Percentiles rank a stretch among this genome's conserved stretches.
phyloP scores from a whole-genome alignment of 2,888 invertebrate species.

The Barypeithes pellucidus region DNA sequence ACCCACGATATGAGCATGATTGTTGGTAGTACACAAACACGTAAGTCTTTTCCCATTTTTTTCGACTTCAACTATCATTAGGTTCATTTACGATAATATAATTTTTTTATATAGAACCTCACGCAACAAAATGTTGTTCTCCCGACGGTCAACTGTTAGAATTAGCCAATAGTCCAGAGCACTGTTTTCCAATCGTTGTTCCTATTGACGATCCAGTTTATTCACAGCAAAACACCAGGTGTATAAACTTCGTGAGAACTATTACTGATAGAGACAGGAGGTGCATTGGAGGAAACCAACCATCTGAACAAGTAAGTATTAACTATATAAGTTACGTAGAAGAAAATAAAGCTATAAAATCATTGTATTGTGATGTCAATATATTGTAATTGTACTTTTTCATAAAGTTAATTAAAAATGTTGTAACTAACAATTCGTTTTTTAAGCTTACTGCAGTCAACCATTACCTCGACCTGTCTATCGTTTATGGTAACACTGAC shows the following conservation, averaged over 20 bases:
- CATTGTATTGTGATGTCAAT: no score
- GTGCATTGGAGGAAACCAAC: slow-evolving; percentile 76
- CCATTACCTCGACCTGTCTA: slow-evolving; percentile 83
- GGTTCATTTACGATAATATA: neutral
- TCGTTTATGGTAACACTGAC: slow-evolving; percentile 85
- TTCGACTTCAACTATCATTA: no score
- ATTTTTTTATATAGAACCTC: slow-evolving; percentile 71
- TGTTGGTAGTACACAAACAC: slow-evolving; percentile 82
- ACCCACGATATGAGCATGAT: slow-evolving; percentile 87
- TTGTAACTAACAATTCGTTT: neutral
- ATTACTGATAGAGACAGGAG: slow-evolving; percentile 79
- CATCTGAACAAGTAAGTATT: slow-evolving; percentile 86
- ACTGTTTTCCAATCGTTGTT: slow-evolving; percentile 74
- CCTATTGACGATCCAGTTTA: slow-evolving; percentile 75
- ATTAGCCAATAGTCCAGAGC: slow-evolving; percentile 69
- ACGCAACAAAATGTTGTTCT: slow-evolving; percentile 77
- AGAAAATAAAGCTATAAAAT: no score
- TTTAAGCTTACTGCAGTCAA: slow-evolving; percentile 79
- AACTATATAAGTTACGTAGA: no score
- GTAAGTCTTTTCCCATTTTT: slow-evolving; percentile 73
- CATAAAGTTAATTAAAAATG: no score
- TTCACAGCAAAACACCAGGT: slow-evolving; percentile 73
- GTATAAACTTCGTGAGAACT: slow-evolving; percentile 84
- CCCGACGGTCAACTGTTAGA: slow-evolving; percentile 73
- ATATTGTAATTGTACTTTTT: no score